phyloP scores from a whole-genome alignment of 2,888 invertebrate species.

The Oligia strigilis region DNA sequence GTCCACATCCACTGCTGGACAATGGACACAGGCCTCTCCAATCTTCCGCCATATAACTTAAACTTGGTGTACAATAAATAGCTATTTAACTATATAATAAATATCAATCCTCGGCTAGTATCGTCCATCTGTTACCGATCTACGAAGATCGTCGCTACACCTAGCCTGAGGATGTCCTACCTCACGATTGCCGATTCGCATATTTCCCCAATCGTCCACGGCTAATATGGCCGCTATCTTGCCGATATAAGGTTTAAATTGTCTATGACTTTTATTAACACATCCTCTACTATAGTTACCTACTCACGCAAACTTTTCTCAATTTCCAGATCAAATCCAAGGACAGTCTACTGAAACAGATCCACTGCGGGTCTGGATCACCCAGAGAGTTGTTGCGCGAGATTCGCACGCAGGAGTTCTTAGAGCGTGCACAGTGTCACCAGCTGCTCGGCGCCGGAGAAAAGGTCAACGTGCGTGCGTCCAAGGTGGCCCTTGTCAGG shows the following conservation, averaged over 20 bases:
- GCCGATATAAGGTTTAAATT: not conserved
- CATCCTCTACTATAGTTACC: not conserved
- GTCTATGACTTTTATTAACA: not conserved
- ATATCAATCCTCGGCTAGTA: not conserved
- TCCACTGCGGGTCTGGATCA: constrained; percentile 91
- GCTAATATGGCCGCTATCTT: not conserved
- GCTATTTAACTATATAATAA: not conserved
- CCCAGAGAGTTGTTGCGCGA: constrained; percentile 91
- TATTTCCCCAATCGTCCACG: not conserved
- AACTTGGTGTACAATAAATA: not conserved
- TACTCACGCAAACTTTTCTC: constrained; percentile 12
- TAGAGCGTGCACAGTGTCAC: constrained; percentile 95
- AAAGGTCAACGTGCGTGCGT: constrained; percentile 94
- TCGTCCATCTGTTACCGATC: not conserved
- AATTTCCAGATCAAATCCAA: constrained; percentile 94
- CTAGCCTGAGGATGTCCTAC: not conserved
- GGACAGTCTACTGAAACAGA: constrained; percentile 94
- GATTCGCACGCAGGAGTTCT: constrained; percentile 94
- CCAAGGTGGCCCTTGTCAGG: constrained; percentile 95
- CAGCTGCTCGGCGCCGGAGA: constrained; percentile 95
- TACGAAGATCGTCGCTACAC: not conserved
- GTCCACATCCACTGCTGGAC: not conserved
- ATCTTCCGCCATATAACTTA: not conserved
- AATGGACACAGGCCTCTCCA: not conserved
- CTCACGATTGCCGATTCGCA: not conserved